phyloP scores from a whole-genome alignment of 2,888 invertebrate species.

The Lacanobia oleracea region DNA sequence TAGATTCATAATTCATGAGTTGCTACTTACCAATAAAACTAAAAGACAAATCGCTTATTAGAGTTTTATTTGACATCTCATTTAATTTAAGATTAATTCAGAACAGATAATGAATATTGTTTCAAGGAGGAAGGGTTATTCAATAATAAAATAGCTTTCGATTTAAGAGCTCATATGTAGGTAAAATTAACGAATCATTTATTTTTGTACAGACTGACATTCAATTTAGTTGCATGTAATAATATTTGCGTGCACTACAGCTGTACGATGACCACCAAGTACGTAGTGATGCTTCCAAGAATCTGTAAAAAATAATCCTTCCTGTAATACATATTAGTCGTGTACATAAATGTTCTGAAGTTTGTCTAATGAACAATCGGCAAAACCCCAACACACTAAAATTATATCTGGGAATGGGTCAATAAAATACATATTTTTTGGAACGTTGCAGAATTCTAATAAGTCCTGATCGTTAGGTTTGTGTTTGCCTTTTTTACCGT shows the following conservation, averaged over 20 bases:
- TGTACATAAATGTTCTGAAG: not conserved
- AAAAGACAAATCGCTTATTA: not conserved
- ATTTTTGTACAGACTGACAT: not conserved
- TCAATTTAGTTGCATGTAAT: too few relatives aligned
- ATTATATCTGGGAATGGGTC: not conserved
- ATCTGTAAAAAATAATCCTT: conserved; percentile 62
- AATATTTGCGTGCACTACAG: conserved; percentile 44
- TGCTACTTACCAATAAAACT: not conserved
- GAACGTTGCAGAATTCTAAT: not conserved
- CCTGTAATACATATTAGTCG: not conserved
- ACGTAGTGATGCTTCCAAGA: conserved; percentile 70
- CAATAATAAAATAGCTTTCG: not conserved
- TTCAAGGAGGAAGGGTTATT: not conserved
- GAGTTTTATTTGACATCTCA: not conserved
- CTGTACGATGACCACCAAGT: conserved; percentile 71
- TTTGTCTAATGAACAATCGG: not conserved
- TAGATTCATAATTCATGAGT: not conserved
- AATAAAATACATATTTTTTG: too few relatives aligned
- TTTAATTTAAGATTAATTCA: too few relatives aligned
- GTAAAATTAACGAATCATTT: not conserved
- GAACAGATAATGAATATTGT: too few relatives aligned
- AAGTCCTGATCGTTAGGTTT: too few relatives aligned
- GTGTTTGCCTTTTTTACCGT: conserved; percentile 29
- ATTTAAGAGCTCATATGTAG: not conserved
- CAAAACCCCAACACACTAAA: not conserved